Evolutionary conservation across 2,888 invertebrate genomes (phyloP).

Genomic region (Bugula neritina): DNA sequence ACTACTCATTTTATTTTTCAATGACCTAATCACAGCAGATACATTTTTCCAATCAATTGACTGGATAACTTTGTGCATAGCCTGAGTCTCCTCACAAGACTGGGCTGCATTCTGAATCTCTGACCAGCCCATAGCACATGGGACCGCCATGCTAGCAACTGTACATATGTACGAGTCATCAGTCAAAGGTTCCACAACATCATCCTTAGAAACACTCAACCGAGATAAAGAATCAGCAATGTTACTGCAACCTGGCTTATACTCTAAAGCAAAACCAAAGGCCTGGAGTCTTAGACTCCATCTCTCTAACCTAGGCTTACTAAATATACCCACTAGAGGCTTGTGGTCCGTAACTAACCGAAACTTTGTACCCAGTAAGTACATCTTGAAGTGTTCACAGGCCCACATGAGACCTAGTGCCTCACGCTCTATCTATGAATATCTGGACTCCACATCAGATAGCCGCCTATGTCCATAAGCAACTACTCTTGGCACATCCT

Average conservation of each 20-base stretch:
- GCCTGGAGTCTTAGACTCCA: neutral
- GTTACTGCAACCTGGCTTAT: slow-evolving; percentile 12
- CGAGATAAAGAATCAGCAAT: slow-evolving; percentile 10
- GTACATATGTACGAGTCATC: slow-evolving; percentile 1
- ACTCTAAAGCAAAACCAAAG: slow-evolving; percentile 11
- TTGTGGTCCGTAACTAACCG: too few relatives aligned
- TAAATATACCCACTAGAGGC: neutral
- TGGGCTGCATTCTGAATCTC: neutral
- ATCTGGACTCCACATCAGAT: neutral
- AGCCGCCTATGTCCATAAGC: neutral
- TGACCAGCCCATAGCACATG: neutral
- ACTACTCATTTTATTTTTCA: slow-evolving; percentile 26
- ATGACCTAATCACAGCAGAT: neutral
- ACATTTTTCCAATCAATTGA: neutral
- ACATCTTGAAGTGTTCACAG: too few relatives aligned
- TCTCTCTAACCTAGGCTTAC: neutral
- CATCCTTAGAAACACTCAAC: slow-evolving; percentile 1
- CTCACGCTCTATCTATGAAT: neutral
- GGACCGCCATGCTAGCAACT: neutral
- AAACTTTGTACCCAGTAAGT: too few relatives aligned
- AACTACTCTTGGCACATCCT: too few relatives aligned
- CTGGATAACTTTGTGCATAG: neutral
- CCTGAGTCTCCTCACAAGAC: neutral
- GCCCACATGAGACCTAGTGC: neutral
- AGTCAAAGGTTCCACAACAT: neutral